Conservation (phyloP, 53 echinoderm and acorn worm genomes). For the Stichopus horrens region DNA sequence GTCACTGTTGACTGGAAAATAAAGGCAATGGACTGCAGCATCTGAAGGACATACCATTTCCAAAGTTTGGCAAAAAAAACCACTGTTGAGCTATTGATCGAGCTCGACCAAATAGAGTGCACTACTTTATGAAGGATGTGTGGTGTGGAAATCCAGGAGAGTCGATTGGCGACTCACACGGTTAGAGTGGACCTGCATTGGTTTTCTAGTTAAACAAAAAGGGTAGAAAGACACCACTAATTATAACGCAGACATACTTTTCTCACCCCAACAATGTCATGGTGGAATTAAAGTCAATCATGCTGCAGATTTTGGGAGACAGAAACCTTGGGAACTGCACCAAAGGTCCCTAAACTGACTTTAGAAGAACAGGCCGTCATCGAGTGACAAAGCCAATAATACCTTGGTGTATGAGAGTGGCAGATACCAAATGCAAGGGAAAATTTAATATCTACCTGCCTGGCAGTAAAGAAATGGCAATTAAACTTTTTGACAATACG, state of each 20-base stretch:
- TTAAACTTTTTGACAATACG: not conserved
- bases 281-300: slow-evolving; percentile 5
- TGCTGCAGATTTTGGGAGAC: slow-evolving; percentile 28
- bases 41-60: slow-evolving; percentile 22
- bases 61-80: not conserved
- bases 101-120: slow-evolving; percentile 6
- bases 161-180: no score
- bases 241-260: no score
- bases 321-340: not conserved
- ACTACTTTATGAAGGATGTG: slow-evolving; percentile 20
- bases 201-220: not conserved
- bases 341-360: not conserved
- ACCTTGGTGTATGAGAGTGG: not conserved
- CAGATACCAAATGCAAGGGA: slow-evolving; percentile 38
- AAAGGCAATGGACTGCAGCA: not conserved
- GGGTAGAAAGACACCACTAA: no score
- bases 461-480: slow-evolving; percentile 11
- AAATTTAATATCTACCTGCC: not conserved
- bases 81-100: slow-evolving; percentile 32
- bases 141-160: slow-evolving; percentile 36
- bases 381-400: not conserved
- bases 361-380: not conserved
- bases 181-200: slow-evolving; percentile 48
- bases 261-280: no score
- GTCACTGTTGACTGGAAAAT: slow-evolving; percentile 1